These are phyloP conservation scores for Nesoenas mayeri DNA, from an alignment of 2,113 vertebrate species.

Conservation along the genomic window DNA sequence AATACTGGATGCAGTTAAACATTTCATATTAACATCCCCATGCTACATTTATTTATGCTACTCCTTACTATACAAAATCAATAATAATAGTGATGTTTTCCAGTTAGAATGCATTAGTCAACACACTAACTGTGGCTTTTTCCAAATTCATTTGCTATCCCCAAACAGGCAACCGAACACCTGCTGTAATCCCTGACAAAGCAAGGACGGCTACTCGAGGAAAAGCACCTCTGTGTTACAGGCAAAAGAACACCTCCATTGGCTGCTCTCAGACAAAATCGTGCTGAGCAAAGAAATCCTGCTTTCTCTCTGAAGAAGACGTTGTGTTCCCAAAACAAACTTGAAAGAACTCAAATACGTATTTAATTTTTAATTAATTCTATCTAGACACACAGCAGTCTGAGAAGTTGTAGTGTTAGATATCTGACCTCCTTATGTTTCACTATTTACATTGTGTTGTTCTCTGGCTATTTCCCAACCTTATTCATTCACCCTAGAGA, in stretches of 20 bases:
- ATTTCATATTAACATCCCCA: not conserved
- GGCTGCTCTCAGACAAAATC: not conserved
- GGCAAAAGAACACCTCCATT: not conserved
- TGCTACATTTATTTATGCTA: not conserved
- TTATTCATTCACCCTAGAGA: slow-evolving; percentile 47
- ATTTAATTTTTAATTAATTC: not conserved
- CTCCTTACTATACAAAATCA: not conserved
- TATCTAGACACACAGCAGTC: slow-evolving; percentile 6
- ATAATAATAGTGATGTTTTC: not conserved
- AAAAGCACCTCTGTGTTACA: not conserved
- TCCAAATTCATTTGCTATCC: not conserved
- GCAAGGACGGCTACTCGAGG: not conserved
- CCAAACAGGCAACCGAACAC: not conserved
- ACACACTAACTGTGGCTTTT: not conserved
- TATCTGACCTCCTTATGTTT: slow-evolving; percentile 6
- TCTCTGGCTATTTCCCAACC: slow-evolving; percentile 47
- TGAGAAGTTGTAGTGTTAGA: not conserved
- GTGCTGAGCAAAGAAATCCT: not conserved
- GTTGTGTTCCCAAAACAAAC: not conserved
- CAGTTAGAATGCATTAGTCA: not conserved
- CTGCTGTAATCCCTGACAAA: not conserved
- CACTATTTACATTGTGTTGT: slow-evolving; percentile 41
- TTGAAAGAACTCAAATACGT: not conserved
- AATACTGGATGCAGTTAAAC: not conserved
- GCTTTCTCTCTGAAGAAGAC: not conserved